phyloP scores from a whole-genome alignment of 2,888 invertebrate species.

The Amphipoea lucens region DNA sequence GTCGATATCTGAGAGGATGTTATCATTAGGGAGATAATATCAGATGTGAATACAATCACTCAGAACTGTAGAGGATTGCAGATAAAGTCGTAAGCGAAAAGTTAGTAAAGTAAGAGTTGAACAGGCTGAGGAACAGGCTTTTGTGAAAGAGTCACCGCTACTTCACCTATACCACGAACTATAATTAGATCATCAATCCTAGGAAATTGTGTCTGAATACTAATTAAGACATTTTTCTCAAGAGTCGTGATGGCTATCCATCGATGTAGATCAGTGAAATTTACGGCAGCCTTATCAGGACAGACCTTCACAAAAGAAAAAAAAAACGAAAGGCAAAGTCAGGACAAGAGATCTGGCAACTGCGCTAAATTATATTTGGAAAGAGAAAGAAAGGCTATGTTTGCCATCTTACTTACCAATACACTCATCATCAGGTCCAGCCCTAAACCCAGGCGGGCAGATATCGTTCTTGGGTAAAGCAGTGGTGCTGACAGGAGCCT shows the following conservation, averaged over 20 bases:
- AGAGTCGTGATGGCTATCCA: background rate
- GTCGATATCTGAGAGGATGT: slow-evolving; percentile 91
- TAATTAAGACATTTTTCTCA: background rate
- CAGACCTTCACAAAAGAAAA: background rate
- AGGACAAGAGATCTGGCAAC: background rate
- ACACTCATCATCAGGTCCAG: slow-evolving; percentile 87
- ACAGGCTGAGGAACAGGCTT: background rate
- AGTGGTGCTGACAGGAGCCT: slow-evolving; percentile 63
- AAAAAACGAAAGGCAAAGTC: background rate
- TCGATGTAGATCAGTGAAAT: background rate
- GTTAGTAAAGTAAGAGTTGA: background rate
- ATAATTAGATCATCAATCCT: background rate
- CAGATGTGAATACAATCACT: background rate
- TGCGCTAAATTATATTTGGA: background rate
- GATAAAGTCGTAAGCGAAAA: background rate
- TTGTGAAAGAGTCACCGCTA: background rate
- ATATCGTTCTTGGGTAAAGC: slow-evolving; percentile 79
- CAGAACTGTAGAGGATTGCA: background rate
- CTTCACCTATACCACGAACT: background rate
- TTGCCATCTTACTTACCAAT: slow-evolving; percentile 80
- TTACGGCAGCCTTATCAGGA: background rate
- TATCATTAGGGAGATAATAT: background rate
- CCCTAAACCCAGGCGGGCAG: slow-evolving; percentile 90
- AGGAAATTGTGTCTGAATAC: background rate
- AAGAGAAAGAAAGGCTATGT: background rate